phyloP scores from a whole-genome alignment of 2,113 vertebrate genomes.

The Pipa parva region DNA sequence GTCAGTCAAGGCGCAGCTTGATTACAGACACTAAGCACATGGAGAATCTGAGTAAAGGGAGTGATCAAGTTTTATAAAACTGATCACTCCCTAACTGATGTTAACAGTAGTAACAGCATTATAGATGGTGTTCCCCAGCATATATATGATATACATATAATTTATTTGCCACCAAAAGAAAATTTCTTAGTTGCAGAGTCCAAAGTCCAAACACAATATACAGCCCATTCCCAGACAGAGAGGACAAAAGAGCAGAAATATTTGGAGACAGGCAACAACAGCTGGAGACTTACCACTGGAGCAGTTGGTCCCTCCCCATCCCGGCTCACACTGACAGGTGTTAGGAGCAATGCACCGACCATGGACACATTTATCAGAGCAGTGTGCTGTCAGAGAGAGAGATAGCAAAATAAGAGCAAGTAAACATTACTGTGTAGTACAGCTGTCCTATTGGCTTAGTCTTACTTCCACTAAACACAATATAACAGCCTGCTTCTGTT shows the following conservation, averaged over 20 bases:
- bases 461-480: slow-evolving; percentile 50
- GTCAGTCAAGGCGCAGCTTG: too few species aligned
- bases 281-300: slow-evolving; percentile 94
- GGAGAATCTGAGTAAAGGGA: too few species aligned
- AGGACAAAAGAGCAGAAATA: slow-evolving; percentile 34
- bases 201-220: neutral
- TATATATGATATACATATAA: too few species aligned
- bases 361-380: slow-evolving; percentile 90
- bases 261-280: slow-evolving; percentile 64
- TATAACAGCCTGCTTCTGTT: neutral
- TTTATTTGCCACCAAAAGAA: slow-evolving; percentile 8
- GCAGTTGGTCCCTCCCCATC: slow-evolving; percentile 95
- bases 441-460: slow-evolving; percentile 39
- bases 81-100: too few species aligned
- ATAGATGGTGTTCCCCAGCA: too few species aligned
- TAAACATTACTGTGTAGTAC: slow-evolving; percentile 39
- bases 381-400: slow-evolving; percentile 77
- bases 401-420: slow-evolving; percentile 46
- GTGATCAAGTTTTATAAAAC: too few species aligned
- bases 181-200: too few species aligned
- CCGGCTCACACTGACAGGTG: slow-evolving; percentile 98
- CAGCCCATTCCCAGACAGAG: slow-evolving; percentile 39
- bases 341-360: slow-evolving; percentile 91
- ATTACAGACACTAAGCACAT: too few species aligned
- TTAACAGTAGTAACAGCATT: too few species aligned